Conservation (phyloP, 2,113 vertebrate genomes). For the Scatophagus argus region DNA sequence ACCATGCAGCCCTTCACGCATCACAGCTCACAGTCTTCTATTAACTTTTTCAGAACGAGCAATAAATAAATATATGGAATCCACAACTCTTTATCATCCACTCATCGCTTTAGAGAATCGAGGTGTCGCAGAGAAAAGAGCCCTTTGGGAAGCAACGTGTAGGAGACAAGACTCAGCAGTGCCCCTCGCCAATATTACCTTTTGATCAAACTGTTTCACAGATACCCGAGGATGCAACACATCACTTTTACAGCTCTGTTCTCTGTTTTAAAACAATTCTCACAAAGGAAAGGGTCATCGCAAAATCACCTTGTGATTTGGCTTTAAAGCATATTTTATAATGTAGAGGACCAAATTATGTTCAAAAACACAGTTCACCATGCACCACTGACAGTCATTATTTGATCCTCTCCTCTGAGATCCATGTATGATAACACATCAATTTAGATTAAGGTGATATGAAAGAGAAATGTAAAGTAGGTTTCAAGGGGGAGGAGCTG, state of each 20-base stretch:
- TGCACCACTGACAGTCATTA: constrained; percentile 64
- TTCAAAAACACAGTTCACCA: constrained; percentile 73
- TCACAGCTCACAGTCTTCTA: constrained; percentile 63
- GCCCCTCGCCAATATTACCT: constrained; percentile 58
- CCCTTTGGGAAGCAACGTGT: constrained; percentile 55
- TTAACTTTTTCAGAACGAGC: constrained; percentile 70
- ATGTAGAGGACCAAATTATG: constrained; percentile 73
- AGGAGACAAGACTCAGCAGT: constrained; percentile 46
- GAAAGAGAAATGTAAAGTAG: constrained; percentile 78
- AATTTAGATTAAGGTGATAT: constrained; percentile 81
- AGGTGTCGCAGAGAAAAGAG: constrained; percentile 53
- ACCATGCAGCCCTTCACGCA: constrained; percentile 73
- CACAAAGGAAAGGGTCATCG: constrained; percentile 67
- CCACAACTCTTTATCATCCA: constrained; percentile 75
- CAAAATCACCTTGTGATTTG: constrained; percentile 78
- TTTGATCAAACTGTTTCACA: constrained; percentile 70
- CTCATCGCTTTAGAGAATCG: constrained; percentile 58
- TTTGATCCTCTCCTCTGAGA: constrained; percentile 76
- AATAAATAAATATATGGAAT: constrained; percentile 78
- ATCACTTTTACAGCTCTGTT: constrained; percentile 73
- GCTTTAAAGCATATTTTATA: constrained; percentile 72
- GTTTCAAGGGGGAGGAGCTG: constrained; percentile 66
- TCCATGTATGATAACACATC: constrained; percentile 76
- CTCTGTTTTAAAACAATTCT: constrained; percentile 65
- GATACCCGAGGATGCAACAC: constrained; percentile 68